Conservation (phyloP, 2,888 invertebrate species). For the Masnerella sp. region DNA sequence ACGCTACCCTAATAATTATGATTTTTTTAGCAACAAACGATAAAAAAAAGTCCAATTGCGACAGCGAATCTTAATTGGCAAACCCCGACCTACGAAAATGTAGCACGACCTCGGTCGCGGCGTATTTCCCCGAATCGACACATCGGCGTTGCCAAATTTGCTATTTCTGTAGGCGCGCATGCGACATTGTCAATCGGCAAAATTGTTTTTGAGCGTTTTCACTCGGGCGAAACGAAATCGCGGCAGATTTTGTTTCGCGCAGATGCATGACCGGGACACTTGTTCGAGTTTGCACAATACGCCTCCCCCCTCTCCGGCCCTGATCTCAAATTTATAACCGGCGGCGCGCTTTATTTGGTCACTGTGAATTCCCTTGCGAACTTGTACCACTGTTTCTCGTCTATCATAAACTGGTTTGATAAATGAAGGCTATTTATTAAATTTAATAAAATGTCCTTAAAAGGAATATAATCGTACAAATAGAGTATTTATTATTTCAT, state of each 20-base stretch:
- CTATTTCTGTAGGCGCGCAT: conserved; percentile 32
- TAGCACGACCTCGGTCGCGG: conserved; percentile 34
- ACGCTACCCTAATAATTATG: too few species aligned
- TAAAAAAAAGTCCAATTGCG: conserved; percentile 3
- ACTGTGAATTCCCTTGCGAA: too few species aligned
- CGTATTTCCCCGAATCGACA: conserved; percentile 41
- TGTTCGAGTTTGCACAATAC: conserved; percentile 26
- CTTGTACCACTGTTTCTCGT: too few species aligned
- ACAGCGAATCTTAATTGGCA: conserved; percentile 23
- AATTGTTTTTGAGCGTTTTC: conserved; percentile 31
- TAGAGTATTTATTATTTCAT: too few species aligned
- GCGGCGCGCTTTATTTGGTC: conserved; percentile 15
- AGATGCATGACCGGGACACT: not conserved
- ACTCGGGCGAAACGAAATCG: conserved; percentile 8
- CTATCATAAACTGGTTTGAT: not conserved
- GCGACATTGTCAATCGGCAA: conserved; percentile 44
- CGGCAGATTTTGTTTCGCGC: not conserved
- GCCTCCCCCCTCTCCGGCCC: conserved; percentile 8
- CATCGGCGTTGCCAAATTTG: conserved; percentile 31
- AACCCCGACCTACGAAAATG: conserved; percentile 49
- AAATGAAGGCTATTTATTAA: not conserved
- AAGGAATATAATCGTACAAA: too few species aligned
- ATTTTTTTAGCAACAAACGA: too few species aligned
- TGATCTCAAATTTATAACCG: conserved; percentile 19
- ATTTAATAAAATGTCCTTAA: too few species aligned